phyloP scores from a whole-genome alignment of 2,888 invertebrate genomes.

The Monopis laevigella region DNA sequence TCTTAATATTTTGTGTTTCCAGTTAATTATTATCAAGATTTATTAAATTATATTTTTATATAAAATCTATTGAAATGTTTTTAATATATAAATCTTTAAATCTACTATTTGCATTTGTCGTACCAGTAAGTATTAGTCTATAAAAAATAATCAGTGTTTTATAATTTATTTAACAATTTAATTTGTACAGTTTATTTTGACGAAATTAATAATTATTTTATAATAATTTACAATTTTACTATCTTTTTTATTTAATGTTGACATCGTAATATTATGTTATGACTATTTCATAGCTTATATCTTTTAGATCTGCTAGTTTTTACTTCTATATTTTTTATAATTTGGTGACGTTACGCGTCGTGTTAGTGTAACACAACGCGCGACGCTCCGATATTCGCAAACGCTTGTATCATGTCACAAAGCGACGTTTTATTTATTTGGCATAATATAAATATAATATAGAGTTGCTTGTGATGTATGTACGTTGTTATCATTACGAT shows the following conservation, averaged over 20 bases:
- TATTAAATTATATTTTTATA: conserved; percentile 13
- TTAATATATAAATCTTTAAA: conserved; percentile 24
- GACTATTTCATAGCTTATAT: neutral
- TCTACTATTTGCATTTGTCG: conserved; percentile 23
- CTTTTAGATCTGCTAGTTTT: conserved; percentile 53
- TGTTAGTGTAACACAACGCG: too few species aligned
- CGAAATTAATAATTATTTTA: neutral
- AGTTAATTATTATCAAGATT: neutral
- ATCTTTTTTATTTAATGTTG: neutral
- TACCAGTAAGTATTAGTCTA: too few species aligned
- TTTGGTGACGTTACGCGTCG: neutral
- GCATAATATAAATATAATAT: too few species aligned
- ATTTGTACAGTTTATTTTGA: conserved; percentile 35
- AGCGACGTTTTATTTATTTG: too few species aligned
- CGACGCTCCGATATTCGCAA: neutral
- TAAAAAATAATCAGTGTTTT: conserved; percentile 48
- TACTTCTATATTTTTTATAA: neutral
- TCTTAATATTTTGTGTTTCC: too few species aligned
- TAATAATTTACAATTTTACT: neutral
- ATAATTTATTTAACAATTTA: conserved; percentile 51
- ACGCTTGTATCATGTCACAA: conserved; percentile 8
- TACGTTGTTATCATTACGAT: conserved; percentile 48
- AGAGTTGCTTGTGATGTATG: conserved; percentile 37
- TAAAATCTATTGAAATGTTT: conserved; percentile 11
- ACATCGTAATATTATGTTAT: neutral